phyloP scores from a whole-genome alignment of 2,113 vertebrate species.

The Meleagris gallopavo region DNA sequence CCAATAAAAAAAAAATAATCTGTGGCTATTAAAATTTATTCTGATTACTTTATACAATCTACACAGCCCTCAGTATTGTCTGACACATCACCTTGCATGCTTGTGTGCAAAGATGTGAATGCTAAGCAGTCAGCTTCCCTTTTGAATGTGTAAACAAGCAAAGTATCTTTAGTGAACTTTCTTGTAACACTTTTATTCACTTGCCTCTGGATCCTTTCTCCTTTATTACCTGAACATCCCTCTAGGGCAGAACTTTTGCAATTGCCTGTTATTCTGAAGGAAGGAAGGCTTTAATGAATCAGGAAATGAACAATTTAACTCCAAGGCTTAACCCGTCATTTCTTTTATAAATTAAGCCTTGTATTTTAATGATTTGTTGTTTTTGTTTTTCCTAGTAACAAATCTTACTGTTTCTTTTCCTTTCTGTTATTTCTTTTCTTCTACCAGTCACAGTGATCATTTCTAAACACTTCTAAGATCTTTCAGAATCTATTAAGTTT shows the following conservation, averaged over 20 bases:
- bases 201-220: constrained; percentile 29
- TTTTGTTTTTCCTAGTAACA: neutral
- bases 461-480: neutral
- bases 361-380: constrained; percentile 1
- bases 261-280: neutral
- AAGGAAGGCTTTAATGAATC: constrained; percentile 46
- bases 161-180: neutral
- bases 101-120: neutral
- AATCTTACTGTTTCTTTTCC: neutral
- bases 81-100: neutral
- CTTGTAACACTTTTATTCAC: neutral
- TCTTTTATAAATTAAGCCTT: constrained; percentile 15
- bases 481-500: neutral
- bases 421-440: neutral
- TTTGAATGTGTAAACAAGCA: neutral
- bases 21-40: neutral
- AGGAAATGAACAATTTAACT: constrained; percentile 59
- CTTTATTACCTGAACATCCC: constrained; percentile 24
- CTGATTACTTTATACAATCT: neutral
- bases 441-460: neutral
- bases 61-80: neutral
- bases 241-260: constrained; percentile 27
- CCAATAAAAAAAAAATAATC: neutral
- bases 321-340: constrained; percentile 10
- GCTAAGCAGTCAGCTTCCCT: neutral